These are phyloP conservation scores for Horisme vitalbata DNA, from an alignment of 2,888 invertebrate species.

Conservation along the genomic window DNA sequence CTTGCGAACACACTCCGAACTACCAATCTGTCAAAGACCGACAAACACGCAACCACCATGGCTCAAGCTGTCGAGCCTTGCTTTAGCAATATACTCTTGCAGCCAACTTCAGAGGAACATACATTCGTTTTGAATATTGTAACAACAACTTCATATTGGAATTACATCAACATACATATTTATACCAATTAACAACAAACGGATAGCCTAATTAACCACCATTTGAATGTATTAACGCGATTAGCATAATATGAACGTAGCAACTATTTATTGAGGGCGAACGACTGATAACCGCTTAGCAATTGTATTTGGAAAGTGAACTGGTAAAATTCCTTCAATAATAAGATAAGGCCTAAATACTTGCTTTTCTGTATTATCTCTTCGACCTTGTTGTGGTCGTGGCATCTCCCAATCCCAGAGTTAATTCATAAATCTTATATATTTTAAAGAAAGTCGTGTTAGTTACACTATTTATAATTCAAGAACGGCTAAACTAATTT, in stretches of 20 bases:
- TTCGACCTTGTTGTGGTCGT: conserved; percentile 10
- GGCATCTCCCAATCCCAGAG: conserved; percentile 1
- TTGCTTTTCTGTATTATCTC: neutral
- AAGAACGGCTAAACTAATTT: no score
- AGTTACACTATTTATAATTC: no score
- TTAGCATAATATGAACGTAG: conserved; percentile 13
- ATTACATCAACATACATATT: no score
- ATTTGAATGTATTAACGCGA: conserved; percentile 3
- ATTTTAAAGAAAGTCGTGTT: no score
- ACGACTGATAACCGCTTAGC: conserved; percentile 50
- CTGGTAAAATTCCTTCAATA: conserved; percentile 50
- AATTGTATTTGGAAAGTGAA: conserved; percentile 46
- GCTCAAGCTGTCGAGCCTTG: no score
- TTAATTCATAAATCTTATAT: no score
- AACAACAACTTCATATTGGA: neutral
- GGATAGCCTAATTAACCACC: conserved; percentile 1
- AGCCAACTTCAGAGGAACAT: no score
- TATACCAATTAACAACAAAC: neutral
- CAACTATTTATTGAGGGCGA: conserved; percentile 39
- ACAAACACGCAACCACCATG: no score
- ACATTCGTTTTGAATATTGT: no score
- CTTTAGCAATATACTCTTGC: no score
- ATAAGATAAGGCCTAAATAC: conserved; percentile 37
- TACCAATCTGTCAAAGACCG: no score
- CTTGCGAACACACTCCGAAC: no score